Evolutionary conservation across 2,888 invertebrate species (phyloP).

Genomic region (Ctenicera cuprea): DNA sequence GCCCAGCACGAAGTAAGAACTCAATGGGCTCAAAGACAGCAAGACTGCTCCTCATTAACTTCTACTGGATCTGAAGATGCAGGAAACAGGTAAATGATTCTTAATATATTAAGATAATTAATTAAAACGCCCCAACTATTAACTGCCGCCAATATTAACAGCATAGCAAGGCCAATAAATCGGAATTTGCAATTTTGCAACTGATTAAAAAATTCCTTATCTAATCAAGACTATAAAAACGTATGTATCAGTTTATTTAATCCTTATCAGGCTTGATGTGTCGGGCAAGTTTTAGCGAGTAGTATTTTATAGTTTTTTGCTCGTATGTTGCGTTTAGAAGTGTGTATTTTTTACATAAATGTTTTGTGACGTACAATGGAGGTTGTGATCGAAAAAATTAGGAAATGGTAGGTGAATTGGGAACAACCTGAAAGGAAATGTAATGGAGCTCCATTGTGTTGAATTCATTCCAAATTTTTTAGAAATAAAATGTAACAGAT

Average conservation of each 20-base stretch:
- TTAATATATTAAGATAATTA: too few relatives aligned
- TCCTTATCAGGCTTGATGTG: background rate
- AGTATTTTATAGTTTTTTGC: slow-evolving; percentile 15
- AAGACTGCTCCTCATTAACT: slow-evolving; percentile 78
- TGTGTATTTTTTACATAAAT: background rate
- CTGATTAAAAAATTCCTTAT: slow-evolving; percentile 22
- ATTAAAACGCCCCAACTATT: too few relatives aligned
- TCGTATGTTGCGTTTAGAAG: background rate
- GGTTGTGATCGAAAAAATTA: slow-evolving; percentile 3
- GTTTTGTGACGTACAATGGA: background rate
- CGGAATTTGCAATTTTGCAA: background rate
- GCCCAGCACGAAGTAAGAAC: slow-evolving; percentile 93
- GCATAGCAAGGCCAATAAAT: background rate
- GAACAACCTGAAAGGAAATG: too few relatives aligned
- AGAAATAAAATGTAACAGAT: too few relatives aligned
- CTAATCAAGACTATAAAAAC: slow-evolving; percentile 35
- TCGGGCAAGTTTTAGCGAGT: background rate
- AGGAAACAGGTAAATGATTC: slow-evolving; percentile 63
- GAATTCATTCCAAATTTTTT: too few relatives aligned
- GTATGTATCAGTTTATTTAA: slow-evolving; percentile 11
- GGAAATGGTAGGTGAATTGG: slow-evolving; percentile 3
- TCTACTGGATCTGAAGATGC: slow-evolving; percentile 67
- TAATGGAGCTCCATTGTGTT: too few relatives aligned
- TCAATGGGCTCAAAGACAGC: slow-evolving; percentile 85
- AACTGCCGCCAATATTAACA: background rate